Evolutionary conservation across 23 tunicate genomes (phyloP).

Genomic region (Halocynthia roretzi): DNA sequence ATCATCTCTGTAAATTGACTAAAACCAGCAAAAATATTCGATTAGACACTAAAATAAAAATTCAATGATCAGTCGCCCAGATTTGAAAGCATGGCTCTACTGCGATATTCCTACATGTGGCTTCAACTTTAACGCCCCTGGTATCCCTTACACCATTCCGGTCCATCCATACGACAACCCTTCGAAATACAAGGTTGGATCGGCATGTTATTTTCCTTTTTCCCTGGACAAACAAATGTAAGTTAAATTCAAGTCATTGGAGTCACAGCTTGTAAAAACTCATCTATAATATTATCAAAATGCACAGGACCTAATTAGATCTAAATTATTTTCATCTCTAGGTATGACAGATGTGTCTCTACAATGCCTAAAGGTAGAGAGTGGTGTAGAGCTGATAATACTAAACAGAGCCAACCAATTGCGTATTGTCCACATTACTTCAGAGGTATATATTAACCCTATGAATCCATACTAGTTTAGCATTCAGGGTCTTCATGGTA

Average conservation of each 20-base stretch:
- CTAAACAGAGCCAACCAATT: not conserved
- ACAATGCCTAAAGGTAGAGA: conserved; percentile 12
- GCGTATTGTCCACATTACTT: conserved; percentile 59
- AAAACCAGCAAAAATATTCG: too few relatives aligned
- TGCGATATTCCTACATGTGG: conserved; percentile 57
- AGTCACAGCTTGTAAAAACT: too few relatives aligned
- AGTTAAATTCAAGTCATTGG: not conserved
- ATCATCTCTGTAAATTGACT: too few relatives aligned
- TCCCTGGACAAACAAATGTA: conserved; percentile 9
- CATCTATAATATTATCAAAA: too few relatives aligned
- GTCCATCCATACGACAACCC: conserved; percentile 17
- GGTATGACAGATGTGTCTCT: conserved; percentile 16
- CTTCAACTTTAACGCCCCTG: conserved; percentile 12
- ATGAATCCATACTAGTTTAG: too few relatives aligned
- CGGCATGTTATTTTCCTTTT: conserved; percentile 12
- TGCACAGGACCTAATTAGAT: too few relatives aligned
- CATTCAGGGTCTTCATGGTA: too few relatives aligned
- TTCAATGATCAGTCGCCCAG: not conserved
- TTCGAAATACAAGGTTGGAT: not conserved
- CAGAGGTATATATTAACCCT: conserved; percentile 33
- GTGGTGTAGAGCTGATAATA: conserved; percentile 18
- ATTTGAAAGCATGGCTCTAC: conserved; percentile 20
- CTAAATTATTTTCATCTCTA: too few relatives aligned
- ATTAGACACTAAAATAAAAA: not conserved
- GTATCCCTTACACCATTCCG: conserved; percentile 63